Percentiles rank a stretch among this genome's conserved stretches.
Conservation (phyloP, 2,888 invertebrate species). For the Alloplasta piceator region DNA sequence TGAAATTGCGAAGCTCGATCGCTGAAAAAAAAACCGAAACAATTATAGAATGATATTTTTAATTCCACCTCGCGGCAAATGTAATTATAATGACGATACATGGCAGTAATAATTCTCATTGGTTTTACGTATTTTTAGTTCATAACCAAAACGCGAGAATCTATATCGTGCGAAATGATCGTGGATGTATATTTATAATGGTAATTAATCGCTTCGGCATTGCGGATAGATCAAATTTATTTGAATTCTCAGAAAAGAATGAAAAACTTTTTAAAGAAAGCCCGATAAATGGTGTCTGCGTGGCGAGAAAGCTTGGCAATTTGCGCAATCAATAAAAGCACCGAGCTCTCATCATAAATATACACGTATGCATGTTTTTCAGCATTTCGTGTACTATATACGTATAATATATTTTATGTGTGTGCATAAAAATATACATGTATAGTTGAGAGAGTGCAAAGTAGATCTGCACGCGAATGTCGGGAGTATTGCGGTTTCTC, state of each 20-base stretch:
- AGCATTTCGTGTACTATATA: neutral
- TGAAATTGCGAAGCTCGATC: too few species aligned
- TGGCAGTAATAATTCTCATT: neutral
- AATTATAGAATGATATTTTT: neutral
- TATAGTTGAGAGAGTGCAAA: conserved; percentile 45
- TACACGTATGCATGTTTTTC: conserved; percentile 2
- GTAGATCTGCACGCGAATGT: conserved; percentile 62
- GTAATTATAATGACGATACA: conserved; percentile 8
- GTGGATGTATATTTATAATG: neutral
- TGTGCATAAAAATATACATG: conserved; percentile 1
- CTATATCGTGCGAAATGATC: conserved; percentile 8
- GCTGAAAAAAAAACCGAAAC: neutral
- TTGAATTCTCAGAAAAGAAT: conserved; percentile 15
- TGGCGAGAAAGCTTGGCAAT: conserved; percentile 41
- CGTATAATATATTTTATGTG: neutral
- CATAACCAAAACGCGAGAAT: conserved; percentile 6
- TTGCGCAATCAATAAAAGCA: conserved; percentile 56
- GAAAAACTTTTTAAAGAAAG: neutral
- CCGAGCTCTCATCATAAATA: conserved; percentile 31
- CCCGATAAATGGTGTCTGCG: conserved; percentile 25
- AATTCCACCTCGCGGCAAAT: neutral
- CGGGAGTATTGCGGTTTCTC: conserved; percentile 60
- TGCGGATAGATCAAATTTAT: neutral
- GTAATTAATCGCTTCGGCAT: conserved; percentile 25
- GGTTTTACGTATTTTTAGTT: conserved; percentile 4